A percentile compares a stretch with the other conserved stretches of the same genome.
phyloP scores from a whole-genome alignment of 2,888 invertebrate species.

The Melieria crassipennis region DNA sequence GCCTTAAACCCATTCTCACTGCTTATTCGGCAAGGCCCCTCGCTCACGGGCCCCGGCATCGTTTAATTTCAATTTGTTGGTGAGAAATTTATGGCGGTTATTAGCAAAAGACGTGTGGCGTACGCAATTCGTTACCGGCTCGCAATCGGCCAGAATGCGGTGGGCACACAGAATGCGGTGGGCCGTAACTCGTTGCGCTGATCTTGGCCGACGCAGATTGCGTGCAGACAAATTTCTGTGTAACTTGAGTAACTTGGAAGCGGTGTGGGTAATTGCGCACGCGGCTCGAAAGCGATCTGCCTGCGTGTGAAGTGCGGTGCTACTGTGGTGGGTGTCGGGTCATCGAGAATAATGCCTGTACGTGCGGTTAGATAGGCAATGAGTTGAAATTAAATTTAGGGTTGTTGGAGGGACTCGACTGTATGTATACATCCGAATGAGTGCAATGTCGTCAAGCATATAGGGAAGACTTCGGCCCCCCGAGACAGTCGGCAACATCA shows the following conservation, averaged over 20 bases:
- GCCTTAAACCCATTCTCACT: background rate
- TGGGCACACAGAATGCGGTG: background rate
- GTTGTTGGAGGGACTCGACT: no score
- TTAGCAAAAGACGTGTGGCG: constrained; percentile 50
- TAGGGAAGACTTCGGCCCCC: no score
- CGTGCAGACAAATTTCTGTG: constrained; percentile 59
- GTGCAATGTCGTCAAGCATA: no score
- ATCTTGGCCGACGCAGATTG: constrained; percentile 1
- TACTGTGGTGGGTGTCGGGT: no score
- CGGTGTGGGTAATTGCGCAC: constrained; percentile 28
- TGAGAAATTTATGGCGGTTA: constrained; percentile 62
- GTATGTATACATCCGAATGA: no score
- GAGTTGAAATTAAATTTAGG: no score
- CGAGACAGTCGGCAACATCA: no score
- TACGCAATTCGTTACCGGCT: constrained; percentile 25
- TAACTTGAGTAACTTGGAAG: constrained; percentile 63
- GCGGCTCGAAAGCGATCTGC: background rate
- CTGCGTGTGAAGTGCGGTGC: background rate
- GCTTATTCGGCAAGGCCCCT: background rate
- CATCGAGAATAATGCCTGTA: no score
- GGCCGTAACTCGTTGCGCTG: background rate
- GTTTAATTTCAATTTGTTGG: constrained; percentile 64
- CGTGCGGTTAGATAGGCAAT: no score
- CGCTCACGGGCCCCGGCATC: constrained; percentile 35
- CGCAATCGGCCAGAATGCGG: background rate